Base-by-base conservation (phyloP, 2,113 vertebrate species). In the Poeciliopsis prolifica region DNA sequence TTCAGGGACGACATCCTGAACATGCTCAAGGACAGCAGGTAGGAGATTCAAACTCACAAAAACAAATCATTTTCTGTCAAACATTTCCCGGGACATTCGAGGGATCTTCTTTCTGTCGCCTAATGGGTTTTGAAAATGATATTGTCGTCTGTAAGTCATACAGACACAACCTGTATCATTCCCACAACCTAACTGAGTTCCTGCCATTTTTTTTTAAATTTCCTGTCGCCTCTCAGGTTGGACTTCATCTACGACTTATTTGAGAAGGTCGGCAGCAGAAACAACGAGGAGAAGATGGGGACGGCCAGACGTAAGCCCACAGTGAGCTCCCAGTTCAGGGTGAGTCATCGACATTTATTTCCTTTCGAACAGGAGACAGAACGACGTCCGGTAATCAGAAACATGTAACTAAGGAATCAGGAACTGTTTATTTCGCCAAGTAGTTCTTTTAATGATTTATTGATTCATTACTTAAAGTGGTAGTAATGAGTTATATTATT, bases 181-280 rank as follows among this genome's bases (percentile, higher is more conserved):
- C 48, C 19, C 48, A 22, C 48, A 24, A 1, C 48, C 19, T 6
- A 35, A n/a, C 24, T 33, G 30, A 4, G 72, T 26, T 78, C 22
- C 68, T n/a, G 68, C 68, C 3, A 5, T 1, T 74, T 22, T 13
- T 74, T 19, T 15, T 33, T 5, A 4, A 31, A 31, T 81, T 65
- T 78, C n/a, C 4, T 89, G 66, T 74, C 28, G 12, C 62, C 30
- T 58, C 64, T 67, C 88, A 98, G 96, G 84, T 87, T 97, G 91
- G 97, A 98, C 89, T 98, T 98, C 88, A 97, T 98, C 92, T 98
- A 98, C 63, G 97, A 98, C 86, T 90, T 98, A 82, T 98, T 97
- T 90, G 97, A 98, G 92, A 96, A 91, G 80, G 96, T 97, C 64
- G 96, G 94, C 81, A 97, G 96, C 89, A 94, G 96, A 78, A 95